Conservation (phyloP, 2,888 invertebrate genomes). For the Cryptocephalus primarius region DNA sequence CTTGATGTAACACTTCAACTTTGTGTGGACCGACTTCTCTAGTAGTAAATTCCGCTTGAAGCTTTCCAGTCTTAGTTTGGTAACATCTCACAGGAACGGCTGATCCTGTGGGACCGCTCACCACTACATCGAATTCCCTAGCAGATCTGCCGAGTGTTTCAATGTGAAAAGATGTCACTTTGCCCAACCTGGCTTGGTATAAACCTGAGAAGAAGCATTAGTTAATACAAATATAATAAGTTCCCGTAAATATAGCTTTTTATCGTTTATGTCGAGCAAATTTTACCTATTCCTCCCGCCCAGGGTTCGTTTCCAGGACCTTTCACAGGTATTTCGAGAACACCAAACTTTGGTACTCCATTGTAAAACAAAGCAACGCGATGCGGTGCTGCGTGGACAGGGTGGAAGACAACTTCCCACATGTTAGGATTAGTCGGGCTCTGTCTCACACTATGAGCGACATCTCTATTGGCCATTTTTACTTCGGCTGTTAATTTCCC, state of each 20-base stretch:
- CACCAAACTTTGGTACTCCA: constrained; percentile 60
- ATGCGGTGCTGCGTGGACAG: constrained; percentile 78
- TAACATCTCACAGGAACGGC: constrained; percentile 60
- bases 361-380: constrained; percentile 78
- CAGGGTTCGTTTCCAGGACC: constrained; percentile 35
- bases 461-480: constrained; percentile 60
- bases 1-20: constrained; percentile 80
- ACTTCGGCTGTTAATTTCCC: constrained; percentile 74
- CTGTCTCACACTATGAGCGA: constrained; percentile 71
- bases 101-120: constrained; percentile 41
- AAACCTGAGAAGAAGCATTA: constrained; percentile 47
- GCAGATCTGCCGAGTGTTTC: constrained; percentile 77
- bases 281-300: constrained; percentile 60
- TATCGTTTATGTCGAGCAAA: background rate
- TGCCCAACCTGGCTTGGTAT: constrained; percentile 74
- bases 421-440: constrained; percentile 57
- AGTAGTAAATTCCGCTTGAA: constrained; percentile 88
- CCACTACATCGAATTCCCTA: constrained; percentile 84
- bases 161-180: constrained; percentile 78
- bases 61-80: constrained; percentile 89
- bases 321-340: constrained; percentile 46
- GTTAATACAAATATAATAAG: background rate
- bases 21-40: constrained; percentile 56
- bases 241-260: background rate
- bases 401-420: constrained; percentile 81